A percentile compares a stretch with the other conserved stretches of the same genome.
Conservation (phyloP, 1,140 invertebrate species). For the Dreissena rostriformis region DNA sequence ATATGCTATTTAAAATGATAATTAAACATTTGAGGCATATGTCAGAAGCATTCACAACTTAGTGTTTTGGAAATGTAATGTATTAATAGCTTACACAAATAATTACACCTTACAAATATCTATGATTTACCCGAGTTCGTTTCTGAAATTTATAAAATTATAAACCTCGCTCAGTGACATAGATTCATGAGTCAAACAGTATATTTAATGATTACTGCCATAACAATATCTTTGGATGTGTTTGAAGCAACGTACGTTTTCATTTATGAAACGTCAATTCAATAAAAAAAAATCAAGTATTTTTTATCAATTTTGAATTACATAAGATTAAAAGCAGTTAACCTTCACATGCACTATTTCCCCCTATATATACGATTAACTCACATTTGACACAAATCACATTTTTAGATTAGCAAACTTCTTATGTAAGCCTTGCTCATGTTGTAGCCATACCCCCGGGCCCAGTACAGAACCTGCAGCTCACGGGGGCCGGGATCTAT, state of each 20-base stretch:
- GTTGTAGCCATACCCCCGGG: slow-evolving; percentile 22
- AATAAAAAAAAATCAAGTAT: no score
- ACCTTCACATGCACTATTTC: no score
- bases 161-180: background rate
- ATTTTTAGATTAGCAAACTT: no score
- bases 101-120: background rate
- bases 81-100: background rate
- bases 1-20: background rate
- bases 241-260: no score
- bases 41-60: background rate
- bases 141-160: background rate
- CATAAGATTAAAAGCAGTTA: no score
- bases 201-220: no score
- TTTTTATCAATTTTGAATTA: no score
- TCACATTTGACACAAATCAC: no score
- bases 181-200: no score
- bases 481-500: slow-evolving; percentile 33
- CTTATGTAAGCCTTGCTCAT: background rate
- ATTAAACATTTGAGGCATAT: background rate
- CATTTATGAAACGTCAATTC: no score
- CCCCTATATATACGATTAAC: no score
- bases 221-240: no score
- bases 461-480: slow-evolving; percentile 23
- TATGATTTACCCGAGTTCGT: background rate
- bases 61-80: background rate